Conservation (phyloP, 2,797 vertebrate genomes). For the Scolopax rusticola region DNA sequence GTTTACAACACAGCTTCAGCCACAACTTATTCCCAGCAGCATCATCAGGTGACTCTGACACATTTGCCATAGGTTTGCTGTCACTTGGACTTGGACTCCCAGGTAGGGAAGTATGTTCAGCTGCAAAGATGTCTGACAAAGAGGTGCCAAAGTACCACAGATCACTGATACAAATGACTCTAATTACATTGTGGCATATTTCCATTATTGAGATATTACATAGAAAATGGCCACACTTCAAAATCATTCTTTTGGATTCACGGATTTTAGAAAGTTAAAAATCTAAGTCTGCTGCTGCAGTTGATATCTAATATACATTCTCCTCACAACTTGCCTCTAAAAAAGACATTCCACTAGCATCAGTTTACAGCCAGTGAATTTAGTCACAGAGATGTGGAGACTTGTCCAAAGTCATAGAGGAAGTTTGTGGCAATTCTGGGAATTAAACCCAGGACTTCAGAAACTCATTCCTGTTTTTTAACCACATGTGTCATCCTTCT, state of each 20-base stretch:
- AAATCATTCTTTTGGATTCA: background rate
- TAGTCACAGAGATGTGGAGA: constrained; percentile 24
- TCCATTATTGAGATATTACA: background rate
- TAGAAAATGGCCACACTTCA: background rate
- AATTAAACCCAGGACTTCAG: constrained; percentile 26
- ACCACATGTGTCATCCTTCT: constrained; percentile 10
- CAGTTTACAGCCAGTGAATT: background rate
- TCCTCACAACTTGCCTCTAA: background rate
- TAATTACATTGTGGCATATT: background rate
- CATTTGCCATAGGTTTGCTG: background rate
- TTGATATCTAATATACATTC: background rate
- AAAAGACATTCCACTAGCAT: background rate
- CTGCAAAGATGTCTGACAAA: background rate
- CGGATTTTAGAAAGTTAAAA: background rate
- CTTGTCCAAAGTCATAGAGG: constrained; percentile 24
- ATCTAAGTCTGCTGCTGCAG: background rate
- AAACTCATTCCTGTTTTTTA: constrained; percentile 40
- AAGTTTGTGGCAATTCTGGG: constrained; percentile 41
- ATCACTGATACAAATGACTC: background rate
- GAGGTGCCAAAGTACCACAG: background rate
- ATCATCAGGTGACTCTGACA: background rate
- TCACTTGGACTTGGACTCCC: background rate
- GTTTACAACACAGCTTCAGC: background rate
- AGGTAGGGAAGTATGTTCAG: background rate
- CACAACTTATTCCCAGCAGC: background rate